These are phyloP conservation scores for Argya squamiceps DNA, from an alignment of 2,797 vertebrate genomes.

Conservation along the genomic window DNA sequence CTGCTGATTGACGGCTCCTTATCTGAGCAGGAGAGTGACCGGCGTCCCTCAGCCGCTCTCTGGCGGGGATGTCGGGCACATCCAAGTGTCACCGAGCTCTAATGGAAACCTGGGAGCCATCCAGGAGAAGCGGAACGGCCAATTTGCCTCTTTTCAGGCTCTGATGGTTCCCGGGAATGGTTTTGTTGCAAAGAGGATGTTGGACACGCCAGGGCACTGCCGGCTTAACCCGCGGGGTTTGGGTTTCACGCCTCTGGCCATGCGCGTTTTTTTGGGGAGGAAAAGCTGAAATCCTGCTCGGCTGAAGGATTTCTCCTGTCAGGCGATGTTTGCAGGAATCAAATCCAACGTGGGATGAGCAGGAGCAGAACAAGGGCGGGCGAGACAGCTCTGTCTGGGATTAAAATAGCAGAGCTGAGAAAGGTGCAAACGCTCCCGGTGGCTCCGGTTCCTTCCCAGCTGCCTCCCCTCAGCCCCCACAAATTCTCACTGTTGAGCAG, in stretches of 20 bases:
- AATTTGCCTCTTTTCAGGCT: not conserved
- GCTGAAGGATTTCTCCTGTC: not conserved
- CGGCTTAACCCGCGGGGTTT: fast-evolving
- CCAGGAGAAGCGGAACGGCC: not conserved
- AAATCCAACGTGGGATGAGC: not conserved
- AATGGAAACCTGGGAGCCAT: not conserved
- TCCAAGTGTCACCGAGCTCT: not conserved
- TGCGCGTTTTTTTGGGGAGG: not conserved
- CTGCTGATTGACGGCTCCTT: not conserved
- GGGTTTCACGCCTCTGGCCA: fast-evolving
- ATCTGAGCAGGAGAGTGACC: not conserved
- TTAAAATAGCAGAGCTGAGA: not conserved
- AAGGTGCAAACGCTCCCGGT: not conserved
- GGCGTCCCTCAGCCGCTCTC: not conserved
- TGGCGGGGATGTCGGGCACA: not conserved
- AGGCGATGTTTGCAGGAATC: not conserved
- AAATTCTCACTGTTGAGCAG: not conserved
- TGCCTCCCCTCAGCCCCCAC: not conserved
- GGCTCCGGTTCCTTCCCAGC: not conserved
- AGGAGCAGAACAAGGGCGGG: not conserved
- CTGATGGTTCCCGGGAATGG: not conserved
- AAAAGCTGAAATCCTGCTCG: fast-evolving
- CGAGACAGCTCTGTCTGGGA: not conserved
- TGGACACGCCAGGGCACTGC: fast-evolving
- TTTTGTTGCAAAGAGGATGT: not conserved